Base-by-base conservation (phyloP, 2,888 invertebrate species). In the Apodemia duryi region DNA sequence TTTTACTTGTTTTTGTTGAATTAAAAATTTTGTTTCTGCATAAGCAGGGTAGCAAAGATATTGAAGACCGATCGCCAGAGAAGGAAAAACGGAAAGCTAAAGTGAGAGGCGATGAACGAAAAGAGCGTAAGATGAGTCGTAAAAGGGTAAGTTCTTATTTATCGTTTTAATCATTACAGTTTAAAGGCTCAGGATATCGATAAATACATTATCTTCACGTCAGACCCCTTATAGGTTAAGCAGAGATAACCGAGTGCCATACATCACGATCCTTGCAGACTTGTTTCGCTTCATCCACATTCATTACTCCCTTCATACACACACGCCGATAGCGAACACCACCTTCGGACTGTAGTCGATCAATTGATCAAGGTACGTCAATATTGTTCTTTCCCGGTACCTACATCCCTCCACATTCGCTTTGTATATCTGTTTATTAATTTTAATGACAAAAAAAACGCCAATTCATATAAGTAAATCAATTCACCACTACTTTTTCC, bases 51-150 rank as follows among this genome's bases (percentile, higher is more conserved):
- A 90, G 79, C 84, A 91, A 91, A 85, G 95, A 84, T 89, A 94
- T 81, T 92, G 95, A 89, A 77, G 91, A 91, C 77, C 85, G 91
- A 67, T 91, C 91, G 21, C 89, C 95, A 63, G 95, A 94, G 64
- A 96, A 96, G 69, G 96, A 96, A 81, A 96, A 96, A 77, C 94
- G 96, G 78, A 97, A 97, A 84, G 74, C 86, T 77, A 91, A 91
- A 84, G 74, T 90, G 67, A 84, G 90, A 73, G 86, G 86, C 13
- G 91, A 91, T 72, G 91, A 91, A 70, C 94, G 96, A 72, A 96
- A 95, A 87, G 97, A 97, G 85, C 94, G 96, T 79, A 97, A 96
- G 90, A 88, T 96, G 78, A 95, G 95, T 65, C 93, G 96, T 38
- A 97, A 97, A 84, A 93, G 97, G 91, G 96, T 96, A 89, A 88